A percentile compares a stretch with the other conserved stretches of the same genome.
Conservation (phyloP, 2,797 vertebrate species). For the Xerus rutilus region DNA sequence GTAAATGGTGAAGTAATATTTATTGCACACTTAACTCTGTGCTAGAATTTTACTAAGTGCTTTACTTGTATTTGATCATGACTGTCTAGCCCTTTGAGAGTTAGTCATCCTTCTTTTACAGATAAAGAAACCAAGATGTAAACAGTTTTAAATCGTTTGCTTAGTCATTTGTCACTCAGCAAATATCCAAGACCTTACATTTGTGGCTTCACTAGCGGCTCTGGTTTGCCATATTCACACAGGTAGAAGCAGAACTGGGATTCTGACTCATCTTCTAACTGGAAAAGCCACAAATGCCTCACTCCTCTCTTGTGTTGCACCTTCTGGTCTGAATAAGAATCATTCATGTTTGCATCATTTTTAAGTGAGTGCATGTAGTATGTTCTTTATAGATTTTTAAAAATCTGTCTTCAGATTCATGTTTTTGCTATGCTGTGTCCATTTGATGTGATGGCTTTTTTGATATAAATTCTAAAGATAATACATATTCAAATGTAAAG, state of each 20-base stretch:
- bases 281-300: background rate
- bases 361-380: background rate
- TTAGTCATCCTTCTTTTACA: conserved; percentile 2
- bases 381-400: conserved; percentile 24
- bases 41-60: background rate
- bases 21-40: background rate
- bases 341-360: conserved; percentile 2
- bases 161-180: conserved; percentile 21
- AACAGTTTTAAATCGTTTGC: conserved; percentile 16
- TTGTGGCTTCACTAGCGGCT: background rate
- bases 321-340: background rate
- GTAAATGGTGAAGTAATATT: background rate
- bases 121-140: conserved; percentile 14
- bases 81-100: background rate
- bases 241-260: background rate
- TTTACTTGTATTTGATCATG: conserved; percentile 1
- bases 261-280: background rate
- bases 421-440: conserved; percentile 12
- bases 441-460: background rate
- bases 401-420: conserved; percentile 9
- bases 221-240: background rate
- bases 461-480: background rate
- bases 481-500: background rate
- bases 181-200: background rate
- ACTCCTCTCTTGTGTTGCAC: background rate